Evolutionary conservation across 2,888 invertebrate species (phyloP).

Genomic region (Spodoptera exigua): DNA sequence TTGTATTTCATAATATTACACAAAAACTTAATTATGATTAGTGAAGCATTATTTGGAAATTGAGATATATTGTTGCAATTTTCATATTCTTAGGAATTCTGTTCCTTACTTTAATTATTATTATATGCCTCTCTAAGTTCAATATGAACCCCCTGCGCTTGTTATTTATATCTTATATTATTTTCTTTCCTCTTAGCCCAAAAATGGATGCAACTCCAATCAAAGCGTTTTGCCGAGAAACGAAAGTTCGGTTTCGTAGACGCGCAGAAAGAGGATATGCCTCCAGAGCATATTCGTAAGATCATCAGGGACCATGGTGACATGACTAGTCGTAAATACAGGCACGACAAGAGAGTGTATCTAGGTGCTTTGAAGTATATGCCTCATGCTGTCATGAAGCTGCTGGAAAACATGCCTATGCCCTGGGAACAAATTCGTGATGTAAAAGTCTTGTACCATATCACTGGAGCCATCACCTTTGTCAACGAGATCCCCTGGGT

Average conservation of each 20-base stretch:
- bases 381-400: constrained; percentile 99
- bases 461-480: constrained; percentile 99
- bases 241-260: constrained; percentile 99
- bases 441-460: constrained; percentile 99
- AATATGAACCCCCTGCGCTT: no score
- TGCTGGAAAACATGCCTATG: constrained; percentile 99
- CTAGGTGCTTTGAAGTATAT: constrained; percentile 99
- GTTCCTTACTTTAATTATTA: no score
- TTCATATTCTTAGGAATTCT: no score
- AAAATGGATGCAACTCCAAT: constrained; percentile 99
- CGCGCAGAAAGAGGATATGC: constrained; percentile 99
- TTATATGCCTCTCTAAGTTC: no score
- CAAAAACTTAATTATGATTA: background rate
- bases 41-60: background rate
- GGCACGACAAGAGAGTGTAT: constrained; percentile 99
- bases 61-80: no score
- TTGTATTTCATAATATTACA: constrained; percentile 1
- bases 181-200: constrained; percentile 88
- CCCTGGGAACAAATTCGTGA: constrained; percentile 99
- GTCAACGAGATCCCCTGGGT: constrained; percentile 99
- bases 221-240: constrained; percentile 99
- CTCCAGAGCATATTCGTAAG: constrained; percentile 99
- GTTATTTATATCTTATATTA: background rate
- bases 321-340: constrained; percentile 99
- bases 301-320: constrained; percentile 99